Evolutionary conservation across 1,140 invertebrate species (phyloP).

Genomic region (Drosophila parvula): DNA sequence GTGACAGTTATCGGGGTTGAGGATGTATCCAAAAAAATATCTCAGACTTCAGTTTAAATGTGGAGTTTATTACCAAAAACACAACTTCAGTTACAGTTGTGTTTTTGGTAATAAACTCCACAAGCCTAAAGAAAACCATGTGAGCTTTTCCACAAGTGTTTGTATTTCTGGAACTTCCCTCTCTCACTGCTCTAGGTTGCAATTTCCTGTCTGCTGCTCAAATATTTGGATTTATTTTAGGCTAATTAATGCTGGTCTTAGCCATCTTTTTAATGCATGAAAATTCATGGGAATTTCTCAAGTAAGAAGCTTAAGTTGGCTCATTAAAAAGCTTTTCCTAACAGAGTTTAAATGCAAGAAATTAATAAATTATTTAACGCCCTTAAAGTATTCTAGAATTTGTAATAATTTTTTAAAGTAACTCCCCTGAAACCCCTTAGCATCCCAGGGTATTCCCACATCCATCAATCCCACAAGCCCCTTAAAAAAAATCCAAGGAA

Average conservation of each 20-base stretch:
- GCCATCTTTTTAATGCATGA: not conserved
- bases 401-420: not conserved
- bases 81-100: too few species aligned
- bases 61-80: too few species aligned
- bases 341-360: too few species aligned
- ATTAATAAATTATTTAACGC: too few species aligned
- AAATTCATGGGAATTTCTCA: not conserved
- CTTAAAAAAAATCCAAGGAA: constrained; percentile 12
- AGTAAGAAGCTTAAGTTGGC: not conserved
- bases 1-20: constrained; percentile 7
- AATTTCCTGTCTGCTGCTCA: constrained; percentile 5
- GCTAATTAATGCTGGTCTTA: not conserved
- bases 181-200: not conserved
- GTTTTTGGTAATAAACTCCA: not conserved
- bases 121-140: not conserved
- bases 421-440: too few species aligned
- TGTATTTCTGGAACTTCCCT: not conserved
- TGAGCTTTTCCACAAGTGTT: constrained; percentile 7
- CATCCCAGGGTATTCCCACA: not conserved
- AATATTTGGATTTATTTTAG: constrained; percentile 8
- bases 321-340: not conserved
- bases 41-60: not conserved
- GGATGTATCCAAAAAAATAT: not conserved
- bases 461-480: constrained; percentile 2
- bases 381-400: not conserved